These are phyloP conservation scores for Lepidurus couesii DNA, from an alignment of 1,140 invertebrate genomes.

Conservation along the genomic window DNA sequence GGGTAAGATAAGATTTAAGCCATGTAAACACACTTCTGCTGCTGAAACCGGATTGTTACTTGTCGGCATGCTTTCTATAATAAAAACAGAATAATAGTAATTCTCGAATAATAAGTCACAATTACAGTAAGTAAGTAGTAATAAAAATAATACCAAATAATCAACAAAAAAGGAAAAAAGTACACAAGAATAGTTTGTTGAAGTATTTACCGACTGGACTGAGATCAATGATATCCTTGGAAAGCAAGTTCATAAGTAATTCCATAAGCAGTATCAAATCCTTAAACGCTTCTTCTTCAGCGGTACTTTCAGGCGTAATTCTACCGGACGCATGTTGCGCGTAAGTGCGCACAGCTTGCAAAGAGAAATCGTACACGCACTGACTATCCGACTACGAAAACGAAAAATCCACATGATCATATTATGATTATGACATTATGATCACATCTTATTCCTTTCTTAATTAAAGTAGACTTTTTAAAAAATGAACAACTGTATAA, in stretches of 20 bases:
- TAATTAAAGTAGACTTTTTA: background rate
- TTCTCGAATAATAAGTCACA: too few relatives aligned
- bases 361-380: slow-evolving; percentile 57
- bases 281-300: slow-evolving; percentile 64
- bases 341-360: slow-evolving; percentile 63
- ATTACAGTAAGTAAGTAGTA: too few relatives aligned
- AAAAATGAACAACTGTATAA: background rate
- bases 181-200: too few relatives aligned
- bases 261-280: slow-evolving; percentile 67
- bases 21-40: slow-evolving; percentile 61
- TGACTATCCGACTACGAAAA: slow-evolving; percentile 50
- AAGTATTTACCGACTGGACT: slow-evolving; percentile 26
- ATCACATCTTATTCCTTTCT: background rate
- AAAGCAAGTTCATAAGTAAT: slow-evolving; percentile 61
- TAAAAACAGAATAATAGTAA: background rate
- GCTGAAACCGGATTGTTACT: slow-evolving; percentile 48
- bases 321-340: slow-evolving; percentile 52
- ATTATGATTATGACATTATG: slow-evolving; percentile 28
- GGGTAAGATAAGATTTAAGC: slow-evolving; percentile 66
- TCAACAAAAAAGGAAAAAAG: too few relatives aligned
- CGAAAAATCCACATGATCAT: slow-evolving; percentile 27
- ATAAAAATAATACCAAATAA: too few relatives aligned
- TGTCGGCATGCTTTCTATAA: slow-evolving; percentile 38
- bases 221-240: slow-evolving; percentile 64
- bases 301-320: slow-evolving; percentile 49